Evolutionary conservation across 2,113 vertebrate species (phyloP), one percentile per base, ranked within the genome.

Genomic region (Ahaetulla prasina): DNA sequence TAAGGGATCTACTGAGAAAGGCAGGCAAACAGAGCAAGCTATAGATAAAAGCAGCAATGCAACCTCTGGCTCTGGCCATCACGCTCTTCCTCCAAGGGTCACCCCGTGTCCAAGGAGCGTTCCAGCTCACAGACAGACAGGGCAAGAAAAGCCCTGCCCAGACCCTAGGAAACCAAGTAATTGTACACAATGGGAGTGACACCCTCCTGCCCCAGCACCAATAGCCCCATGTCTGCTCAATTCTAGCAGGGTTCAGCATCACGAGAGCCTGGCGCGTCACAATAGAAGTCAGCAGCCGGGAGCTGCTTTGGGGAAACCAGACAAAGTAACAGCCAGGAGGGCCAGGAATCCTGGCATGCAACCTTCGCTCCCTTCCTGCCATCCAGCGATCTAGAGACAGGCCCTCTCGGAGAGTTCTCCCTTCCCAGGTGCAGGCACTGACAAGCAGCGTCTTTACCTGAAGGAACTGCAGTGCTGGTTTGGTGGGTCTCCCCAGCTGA

Each of bases 401-500:
- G 30, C 4, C 60, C 60, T 5, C 60, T 5, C 1, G 27, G 10
- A 1, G 57, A 4, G 10, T 0, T 2, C 9, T 39, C 3, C 35
- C 45, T 35, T 3, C 89, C 12, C 30, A 2, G 49, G 60, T 60
- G 10, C 18, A 27, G 22, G 27, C 11, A 2, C 43, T 12, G 6
- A 23, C 50, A 16, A 30, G 52, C 2, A 35, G 12, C 14, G 52
- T 11, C 53, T 91, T 96, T 98, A 99, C 99, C 99, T 99, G 99
- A 97, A 96, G 98, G 98, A 96, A 98, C 98, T 95, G 98, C 87
- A 92, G 98, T 95, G 96, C 96, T 99, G 97, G 97, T 98, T 95
- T 98, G 98, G 95, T 98, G 99, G 97, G 98, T 99, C 97, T 99
- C 98, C 97, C 98, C 95, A 53, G 98, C 90, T 0, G 99, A 98